Percentiles rank a stretch among this genome's conserved stretches.
These are phyloP conservation scores for Meandrusa payeni DNA, from an alignment of 2,888 invertebrate species.

Conservation along the genomic window DNA sequence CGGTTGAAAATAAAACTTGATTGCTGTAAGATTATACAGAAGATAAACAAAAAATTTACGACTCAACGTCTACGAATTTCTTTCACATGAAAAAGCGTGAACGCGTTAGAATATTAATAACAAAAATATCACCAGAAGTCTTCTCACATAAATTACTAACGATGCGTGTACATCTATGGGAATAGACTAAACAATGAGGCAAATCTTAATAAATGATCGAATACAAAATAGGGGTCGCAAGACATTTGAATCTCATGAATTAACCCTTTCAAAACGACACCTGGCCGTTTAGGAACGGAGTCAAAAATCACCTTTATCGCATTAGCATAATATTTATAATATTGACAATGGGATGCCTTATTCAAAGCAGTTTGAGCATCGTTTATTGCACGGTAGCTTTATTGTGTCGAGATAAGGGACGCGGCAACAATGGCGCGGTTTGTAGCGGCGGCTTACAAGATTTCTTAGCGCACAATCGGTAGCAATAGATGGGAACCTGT, in stretches of 20 bases:
- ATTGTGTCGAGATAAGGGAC: conserved; percentile 57
- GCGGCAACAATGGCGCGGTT: conserved; percentile 55
- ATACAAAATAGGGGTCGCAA: conserved; percentile 60
- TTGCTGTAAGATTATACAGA: no score
- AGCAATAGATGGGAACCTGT: no score
- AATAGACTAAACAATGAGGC: conserved; percentile 67
- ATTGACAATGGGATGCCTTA: conserved; percentile 73
- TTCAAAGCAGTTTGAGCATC: conserved; percentile 64
- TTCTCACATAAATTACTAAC: conserved; percentile 76
- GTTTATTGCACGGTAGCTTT: conserved; percentile 66
- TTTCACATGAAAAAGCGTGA: conserved; percentile 45
- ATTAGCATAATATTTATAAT: conserved; percentile 81
- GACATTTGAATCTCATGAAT: conserved; percentile 60
- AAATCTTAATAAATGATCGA: conserved; percentile 80
- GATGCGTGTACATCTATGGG: conserved; percentile 64
- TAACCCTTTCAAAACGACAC: conserved; percentile 71
- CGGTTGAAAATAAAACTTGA: no score
- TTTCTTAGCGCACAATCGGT: not conserved
- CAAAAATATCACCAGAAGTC: conserved; percentile 57
- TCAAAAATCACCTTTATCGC: conserved; percentile 73
- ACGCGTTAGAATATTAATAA: conserved; percentile 61
- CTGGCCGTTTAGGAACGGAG: conserved; percentile 64
- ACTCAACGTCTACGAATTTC: conserved; percentile 38
- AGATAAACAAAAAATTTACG: conserved; percentile 48
- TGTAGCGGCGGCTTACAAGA: conserved; percentile 64